These are phyloP conservation scores for Egretta garzetta DNA, from an alignment of 2,113 vertebrate species.

Conservation along the genomic window DNA sequence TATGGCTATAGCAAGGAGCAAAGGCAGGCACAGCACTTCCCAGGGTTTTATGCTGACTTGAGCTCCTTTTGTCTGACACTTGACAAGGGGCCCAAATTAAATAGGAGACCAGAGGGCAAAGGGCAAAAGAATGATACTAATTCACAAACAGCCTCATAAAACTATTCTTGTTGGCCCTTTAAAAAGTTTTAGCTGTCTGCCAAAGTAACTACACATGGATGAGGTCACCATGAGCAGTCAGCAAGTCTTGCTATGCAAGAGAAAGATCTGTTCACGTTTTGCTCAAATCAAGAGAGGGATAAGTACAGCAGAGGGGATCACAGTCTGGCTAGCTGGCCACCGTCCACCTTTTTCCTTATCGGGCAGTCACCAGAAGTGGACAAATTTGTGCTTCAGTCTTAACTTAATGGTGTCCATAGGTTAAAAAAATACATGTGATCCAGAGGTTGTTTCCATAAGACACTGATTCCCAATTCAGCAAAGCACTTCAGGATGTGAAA, in stretches of 20 bases:
- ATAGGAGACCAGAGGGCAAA: constrained; percentile 1
- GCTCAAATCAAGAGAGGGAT: not conserved
- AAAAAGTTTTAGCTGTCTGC: constrained; percentile 13
- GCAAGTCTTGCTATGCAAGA: not conserved
- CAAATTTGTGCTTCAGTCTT: not conserved
- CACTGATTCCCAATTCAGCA: not conserved
- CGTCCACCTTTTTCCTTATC: not conserved
- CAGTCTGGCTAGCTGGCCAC: not conserved
- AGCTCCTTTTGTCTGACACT: not conserved
- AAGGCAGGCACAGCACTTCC: not conserved
- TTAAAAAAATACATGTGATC: not conserved
- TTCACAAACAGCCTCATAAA: constrained; percentile 37
- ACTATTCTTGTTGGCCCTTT: constrained; percentile 6
- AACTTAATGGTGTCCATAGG: not conserved
- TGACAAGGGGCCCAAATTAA: not conserved
- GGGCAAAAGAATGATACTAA: constrained; percentile 13
- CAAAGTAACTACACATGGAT: constrained; percentile 9
- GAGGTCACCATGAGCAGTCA: constrained; percentile 8
- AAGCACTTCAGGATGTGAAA: not conserved
- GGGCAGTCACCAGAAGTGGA: not conserved
- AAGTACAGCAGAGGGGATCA: not conserved
- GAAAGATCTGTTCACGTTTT: not conserved
- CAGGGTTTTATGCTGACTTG: constrained; percentile 3
- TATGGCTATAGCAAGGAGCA: not conserved
- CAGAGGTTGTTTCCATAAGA: not conserved